Percentiles rank a stretch among this genome's conserved stretches.
Evolutionary conservation across 2,888 invertebrate species (phyloP).

Genomic region (Machimus atricapillus): DNA sequence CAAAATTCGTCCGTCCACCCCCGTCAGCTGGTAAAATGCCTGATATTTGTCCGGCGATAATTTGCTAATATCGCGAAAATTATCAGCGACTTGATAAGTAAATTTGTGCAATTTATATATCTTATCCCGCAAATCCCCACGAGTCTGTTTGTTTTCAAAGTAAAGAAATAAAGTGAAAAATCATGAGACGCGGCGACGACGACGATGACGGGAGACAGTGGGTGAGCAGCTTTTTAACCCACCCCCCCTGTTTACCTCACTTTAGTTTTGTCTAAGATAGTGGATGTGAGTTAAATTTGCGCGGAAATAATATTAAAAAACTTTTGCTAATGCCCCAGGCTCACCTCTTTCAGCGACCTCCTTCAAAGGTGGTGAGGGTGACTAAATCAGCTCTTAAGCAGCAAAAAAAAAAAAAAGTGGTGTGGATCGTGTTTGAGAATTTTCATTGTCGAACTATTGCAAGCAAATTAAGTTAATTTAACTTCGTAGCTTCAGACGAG

Average conservation of each 20-base stretch:
- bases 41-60: background rate
- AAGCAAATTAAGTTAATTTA: background rate
- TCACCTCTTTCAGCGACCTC: background rate
- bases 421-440: background rate
- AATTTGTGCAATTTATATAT: background rate
- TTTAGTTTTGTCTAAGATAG: background rate
- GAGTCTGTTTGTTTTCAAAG: background rate
- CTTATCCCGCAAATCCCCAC: background rate
- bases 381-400: background rate
- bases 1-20: background rate
- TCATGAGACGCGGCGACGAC: background rate
- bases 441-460: background rate
- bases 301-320: background rate
- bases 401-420: background rate
- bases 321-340: background rate
- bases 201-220: background rate
- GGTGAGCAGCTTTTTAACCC: background rate
- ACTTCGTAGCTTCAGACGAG: background rate
- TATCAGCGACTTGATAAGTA: background rate
- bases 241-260: background rate
- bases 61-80: background rate
- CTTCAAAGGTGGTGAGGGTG: background rate
- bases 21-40: background rate
- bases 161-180: background rate
- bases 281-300: background rate